Percentiles rank a stretch among this genome's conserved stretches.
phyloP scores from a whole-genome alignment of 1,140 invertebrate genomes.

The Oncopodura yosiiana region DNA sequence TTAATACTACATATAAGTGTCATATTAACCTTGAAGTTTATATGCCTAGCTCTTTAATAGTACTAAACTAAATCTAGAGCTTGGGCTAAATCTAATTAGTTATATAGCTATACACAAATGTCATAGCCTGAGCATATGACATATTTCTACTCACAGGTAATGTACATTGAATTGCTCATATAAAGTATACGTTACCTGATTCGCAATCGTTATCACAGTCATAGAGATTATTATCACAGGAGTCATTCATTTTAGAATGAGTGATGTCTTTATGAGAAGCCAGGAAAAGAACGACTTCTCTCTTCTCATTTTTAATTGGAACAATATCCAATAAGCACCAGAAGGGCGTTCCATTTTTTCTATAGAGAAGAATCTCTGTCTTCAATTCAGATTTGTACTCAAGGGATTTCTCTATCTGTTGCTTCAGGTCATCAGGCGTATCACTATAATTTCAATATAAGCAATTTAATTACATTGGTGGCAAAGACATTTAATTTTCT shows the following conservation, averaged over 20 bases:
- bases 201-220: constrained; percentile 58
- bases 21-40: too few species aligned
- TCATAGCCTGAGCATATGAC: too few species aligned
- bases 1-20: too few species aligned
- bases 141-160: too few species aligned
- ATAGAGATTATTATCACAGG: constrained; percentile 43
- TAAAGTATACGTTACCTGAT: constrained; percentile 23
- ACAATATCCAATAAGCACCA: constrained; percentile 96
- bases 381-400: constrained; percentile 84
- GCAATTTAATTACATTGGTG: too few species aligned
- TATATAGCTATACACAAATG: too few species aligned
- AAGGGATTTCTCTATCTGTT: constrained; percentile 77
- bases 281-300: constrained; percentile 89
- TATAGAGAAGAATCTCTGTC: constrained; percentile 87
- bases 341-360: constrained; percentile 83
- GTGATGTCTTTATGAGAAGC: constrained; percentile 96
- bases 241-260: constrained; percentile 72
- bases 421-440: constrained; percentile 76
- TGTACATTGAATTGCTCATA: too few species aligned
- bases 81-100: too few species aligned
- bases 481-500: too few species aligned
- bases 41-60: too few species aligned
- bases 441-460: too few species aligned
- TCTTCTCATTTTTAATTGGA: constrained; percentile 96
- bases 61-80: too few species aligned